These are phyloP conservation scores for Paradoxurus hermaphroditus DNA, from an alignment of 2,113 vertebrate genomes.

Conservation along the genomic window DNA sequence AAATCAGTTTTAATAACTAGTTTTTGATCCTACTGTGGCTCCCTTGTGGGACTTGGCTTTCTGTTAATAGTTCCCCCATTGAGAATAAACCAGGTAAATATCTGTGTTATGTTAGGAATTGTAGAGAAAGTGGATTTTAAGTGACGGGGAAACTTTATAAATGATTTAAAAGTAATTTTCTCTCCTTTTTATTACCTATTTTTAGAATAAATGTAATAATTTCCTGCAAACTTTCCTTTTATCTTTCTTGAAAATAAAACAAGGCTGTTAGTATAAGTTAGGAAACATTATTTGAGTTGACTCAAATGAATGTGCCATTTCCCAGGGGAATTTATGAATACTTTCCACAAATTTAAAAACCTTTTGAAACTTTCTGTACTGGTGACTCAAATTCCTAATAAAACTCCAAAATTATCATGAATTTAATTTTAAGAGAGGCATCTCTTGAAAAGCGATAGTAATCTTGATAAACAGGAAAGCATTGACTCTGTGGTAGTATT, in stretches of 20 bases:
- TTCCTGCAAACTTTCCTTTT: slow-evolving; percentile 24
- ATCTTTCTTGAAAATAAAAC: slow-evolving; percentile 26
- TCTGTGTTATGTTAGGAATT: background rate
- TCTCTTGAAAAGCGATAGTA: slow-evolving; percentile 23
- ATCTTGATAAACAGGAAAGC: background rate
- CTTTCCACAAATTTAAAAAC: slow-evolving; percentile 31
- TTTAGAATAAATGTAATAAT: background rate
- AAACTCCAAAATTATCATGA: background rate
- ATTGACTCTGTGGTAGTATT: background rate
- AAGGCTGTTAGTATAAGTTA: background rate
- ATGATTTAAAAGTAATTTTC: slow-evolving; percentile 15
- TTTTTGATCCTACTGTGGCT: background rate
- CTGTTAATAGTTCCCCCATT: background rate
- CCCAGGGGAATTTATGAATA: background rate
- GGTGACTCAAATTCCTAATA: slow-evolving; percentile 28
- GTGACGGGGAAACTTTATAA: background rate
- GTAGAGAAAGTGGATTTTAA: background rate
- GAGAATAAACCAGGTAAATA: background rate
- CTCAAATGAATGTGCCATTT: slow-evolving; percentile 9
- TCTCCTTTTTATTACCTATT: background rate
- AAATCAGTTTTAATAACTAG: background rate
- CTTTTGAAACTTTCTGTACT: background rate
- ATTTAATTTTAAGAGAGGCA: background rate
- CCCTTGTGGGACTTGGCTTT: background rate
- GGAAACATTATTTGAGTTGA: slow-evolving; percentile 40